phyloP scores from a whole-genome alignment of 2,888 invertebrate species.

The Aleiodes leptofemur region DNA sequence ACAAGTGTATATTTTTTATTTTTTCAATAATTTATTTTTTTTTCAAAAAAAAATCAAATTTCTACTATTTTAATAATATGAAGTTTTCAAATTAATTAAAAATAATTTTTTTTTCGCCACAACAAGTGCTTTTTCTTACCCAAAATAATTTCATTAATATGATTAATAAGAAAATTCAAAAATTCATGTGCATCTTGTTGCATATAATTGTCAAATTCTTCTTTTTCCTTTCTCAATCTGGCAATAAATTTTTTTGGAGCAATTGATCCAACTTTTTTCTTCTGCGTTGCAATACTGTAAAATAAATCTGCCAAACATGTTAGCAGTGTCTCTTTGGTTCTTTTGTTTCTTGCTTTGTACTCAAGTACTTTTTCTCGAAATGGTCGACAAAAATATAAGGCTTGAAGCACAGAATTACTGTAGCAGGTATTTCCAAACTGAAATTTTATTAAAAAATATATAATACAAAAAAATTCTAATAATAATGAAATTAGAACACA shows the following conservation, averaged over 20 bases:
- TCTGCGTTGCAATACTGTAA: constrained; percentile 99
- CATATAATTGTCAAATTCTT: constrained; percentile 99
- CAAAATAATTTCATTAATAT: constrained; percentile 97
- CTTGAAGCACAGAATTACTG: constrained; percentile 99
- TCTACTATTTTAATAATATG: too few relatives aligned
- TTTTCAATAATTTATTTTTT: too few relatives aligned
- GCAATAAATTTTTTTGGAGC: constrained; percentile 99
- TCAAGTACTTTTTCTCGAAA: constrained; percentile 99
- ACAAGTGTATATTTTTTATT: too few relatives aligned
- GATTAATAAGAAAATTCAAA: constrained; percentile 98
- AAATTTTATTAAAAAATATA: constrained; percentile 45
- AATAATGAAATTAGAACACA: too few relatives aligned
- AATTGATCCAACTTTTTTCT: constrained; percentile 99
- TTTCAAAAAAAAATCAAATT: too few relatives aligned
- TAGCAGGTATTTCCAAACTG: constrained; percentile 99
- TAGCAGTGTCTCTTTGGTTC: constrained; percentile 97
- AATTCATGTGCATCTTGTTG: constrained; percentile 99
- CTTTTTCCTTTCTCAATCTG: constrained; percentile 98
- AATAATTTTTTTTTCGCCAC: too few relatives aligned
- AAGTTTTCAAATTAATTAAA: too few relatives aligned
- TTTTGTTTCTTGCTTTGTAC: constrained; percentile 96
- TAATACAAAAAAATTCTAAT: too few relatives aligned
- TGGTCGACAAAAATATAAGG: constrained; percentile 99
- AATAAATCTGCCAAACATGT: constrained; percentile 99
- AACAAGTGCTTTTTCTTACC: constrained; percentile 80